Base-by-base conservation (phyloP, 1,140 invertebrate species). In the Physella acuta region DNA sequence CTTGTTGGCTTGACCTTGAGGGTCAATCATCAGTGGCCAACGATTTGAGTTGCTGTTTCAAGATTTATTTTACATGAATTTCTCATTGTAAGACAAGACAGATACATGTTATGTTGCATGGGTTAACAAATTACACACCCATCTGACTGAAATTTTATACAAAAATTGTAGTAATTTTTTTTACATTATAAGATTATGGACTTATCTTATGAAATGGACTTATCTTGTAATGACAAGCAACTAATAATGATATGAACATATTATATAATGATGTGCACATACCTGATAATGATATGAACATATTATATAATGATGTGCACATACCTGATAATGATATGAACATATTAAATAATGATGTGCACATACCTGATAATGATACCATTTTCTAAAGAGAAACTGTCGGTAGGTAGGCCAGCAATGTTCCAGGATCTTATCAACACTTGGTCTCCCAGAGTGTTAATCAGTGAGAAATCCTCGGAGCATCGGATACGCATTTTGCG, bases 1-100 rank as follows among this genome's bases (percentile, higher is more conserved):
- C 82, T 91, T 92, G 68, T 77, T 83, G 1, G 81, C 81, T 68
- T 83, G 81, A 31, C 79, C 78, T 70, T 82, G 79, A 33, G 81
- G 81, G 69, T 83, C 81, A 65, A 83, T 82, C 73, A 79, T 79
- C 1, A 83, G 71, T 14, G 81, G 80, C 81, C 81, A 82, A 31
- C 80, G 49, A 20, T 76, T 61, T 11, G 79, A 79, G 58, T 81
- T 72, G 59, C 51, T 64, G 66, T 1, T 17, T 17, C n/a, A 56
- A 56, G 53, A 49, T n/a, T n/a, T n/a, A n/a, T n/a, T n/a, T n/a
- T n/a, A 49, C 11, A 49, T 49, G n/a, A 49, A 49, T 14, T 49
- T n/a, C 44, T 49, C 11, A 14, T 49, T 49, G n/a, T 49, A 11
- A 11, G n/a, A 14, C n/a, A n/a, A 49, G n/a, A 49, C n/a, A 49